Evolutionary conservation across 2,797 vertebrate species (phyloP), one percentile per base, ranked within the genome.

Genomic region (Phrynocephalus forsythii): DNA sequence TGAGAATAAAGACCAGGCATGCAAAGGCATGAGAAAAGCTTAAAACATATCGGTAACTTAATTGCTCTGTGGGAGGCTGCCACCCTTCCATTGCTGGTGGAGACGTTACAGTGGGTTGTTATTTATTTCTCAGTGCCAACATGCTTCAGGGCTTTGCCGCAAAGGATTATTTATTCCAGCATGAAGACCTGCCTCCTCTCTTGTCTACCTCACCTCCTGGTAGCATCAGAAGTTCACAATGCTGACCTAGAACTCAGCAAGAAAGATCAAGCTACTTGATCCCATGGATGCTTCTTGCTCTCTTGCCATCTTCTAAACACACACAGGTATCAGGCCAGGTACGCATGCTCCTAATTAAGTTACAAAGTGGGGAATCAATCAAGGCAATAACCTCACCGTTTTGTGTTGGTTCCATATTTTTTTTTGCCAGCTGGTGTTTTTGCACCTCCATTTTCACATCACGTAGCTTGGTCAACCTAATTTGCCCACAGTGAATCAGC

Each of bases 151-250:
- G 48, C 72, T 91, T 91, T 88, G 92, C 33, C 33, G 73, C n/a
- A 88, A 93, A 91, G n/a, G 92, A 89, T 87, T 78, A 83, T 89
- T 63, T 66, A 71, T 90, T 93, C 92, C 89, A 72, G 89, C 1
- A 30, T 33, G 6, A 87, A 50, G 83, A 26, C 60, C 30, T 84
- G 6, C 6, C 52, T 30, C 22, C 28, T 56, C 24, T 81, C 11
- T 26, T 16, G 7, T 18, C 22, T 7, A 5, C 24, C 77, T 79
- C 20, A 48, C 28, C 22, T 81, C n/a, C 28, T 3, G 33, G 33
- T 52, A 44, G 16, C 33, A 77, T 88, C 78, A 93, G 87, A 78
- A 82, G 16, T 90, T 83, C 86, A 91, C 86, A 88, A 92, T 92
- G 89, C 48, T 91, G 52, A 81, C 24, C 26, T 44, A 24, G 73